These are phyloP conservation scores for Drosophila albomicans DNA, from an alignment of 1,140 invertebrate species.

Conservation along the genomic window DNA sequence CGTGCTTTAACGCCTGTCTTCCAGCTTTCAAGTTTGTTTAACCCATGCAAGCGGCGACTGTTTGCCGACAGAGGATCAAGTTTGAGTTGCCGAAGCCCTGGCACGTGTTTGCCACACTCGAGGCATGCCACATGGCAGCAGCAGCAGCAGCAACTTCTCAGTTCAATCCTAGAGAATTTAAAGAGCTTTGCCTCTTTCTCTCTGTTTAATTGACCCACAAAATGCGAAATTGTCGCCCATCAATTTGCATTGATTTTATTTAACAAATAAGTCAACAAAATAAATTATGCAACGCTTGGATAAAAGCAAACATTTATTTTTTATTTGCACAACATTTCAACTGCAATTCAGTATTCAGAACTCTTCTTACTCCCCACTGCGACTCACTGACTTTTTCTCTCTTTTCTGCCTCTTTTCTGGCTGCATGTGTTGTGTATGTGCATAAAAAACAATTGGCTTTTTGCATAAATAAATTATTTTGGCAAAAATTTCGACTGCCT, in stretches of 20 bases:
- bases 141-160: not conserved
- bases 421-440: not conserved
- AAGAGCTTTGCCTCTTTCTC: constrained; percentile 22
- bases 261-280: constrained; percentile 53
- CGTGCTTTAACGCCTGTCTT: constrained; percentile 68
- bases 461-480: constrained; percentile 53
- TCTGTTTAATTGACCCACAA: constrained; percentile 60
- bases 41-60: constrained; percentile 55
- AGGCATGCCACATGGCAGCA: constrained; percentile 6
- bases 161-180: constrained; percentile 26
- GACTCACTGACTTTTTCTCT: no score
- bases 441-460: constrained; percentile 56
- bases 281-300: not conserved
- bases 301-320: constrained; percentile 11
- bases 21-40: constrained; percentile 68
- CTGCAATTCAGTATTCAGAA: constrained; percentile 1
- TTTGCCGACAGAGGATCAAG: constrained; percentile 57
- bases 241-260: constrained; percentile 63
- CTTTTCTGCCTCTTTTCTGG: no score
- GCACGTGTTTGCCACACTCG: constrained; percentile 44
- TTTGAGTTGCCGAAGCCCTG: constrained; percentile 52
- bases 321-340: constrained; percentile 23
- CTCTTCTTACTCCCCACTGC: not conserved
- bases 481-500: constrained; percentile 28
- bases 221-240: constrained; percentile 1